phyloP scores from a whole-genome alignment of 2,113 vertebrate species.

The Mesitornis unicolor region DNA sequence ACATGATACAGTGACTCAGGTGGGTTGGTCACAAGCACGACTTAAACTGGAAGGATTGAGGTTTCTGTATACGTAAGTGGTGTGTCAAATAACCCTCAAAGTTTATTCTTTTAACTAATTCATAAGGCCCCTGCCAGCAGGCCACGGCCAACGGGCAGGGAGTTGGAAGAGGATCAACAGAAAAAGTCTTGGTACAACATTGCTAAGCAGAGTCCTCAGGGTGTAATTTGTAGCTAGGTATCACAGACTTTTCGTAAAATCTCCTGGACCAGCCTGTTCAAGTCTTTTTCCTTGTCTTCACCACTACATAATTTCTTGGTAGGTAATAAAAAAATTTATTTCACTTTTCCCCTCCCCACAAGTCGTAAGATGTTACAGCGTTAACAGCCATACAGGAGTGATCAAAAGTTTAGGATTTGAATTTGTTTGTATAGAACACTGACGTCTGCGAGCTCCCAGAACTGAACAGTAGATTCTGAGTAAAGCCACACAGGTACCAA shows the following conservation, averaged over 20 bases:
- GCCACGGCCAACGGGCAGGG: not conserved
- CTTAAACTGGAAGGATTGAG: not conserved
- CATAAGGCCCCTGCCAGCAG: not conserved
- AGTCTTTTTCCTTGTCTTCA: not conserved
- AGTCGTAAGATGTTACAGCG: fast-evolving
- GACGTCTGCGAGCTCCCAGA: not conserved
- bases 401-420: not conserved
- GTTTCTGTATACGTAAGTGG: not conserved
- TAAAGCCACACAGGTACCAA: not conserved
- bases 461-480: not conserved
- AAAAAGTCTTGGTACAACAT: fast-evolving
- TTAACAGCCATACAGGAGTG: not conserved
- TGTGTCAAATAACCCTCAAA: fast-evolving
- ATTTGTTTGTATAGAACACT: not conserved
- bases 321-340: not conserved
- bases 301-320: too few species aligned
- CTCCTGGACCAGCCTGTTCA: not conserved
- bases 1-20: not conserved
- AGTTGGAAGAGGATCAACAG: not conserved
- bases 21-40: not conserved
- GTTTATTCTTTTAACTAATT: not conserved
- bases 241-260: not conserved
- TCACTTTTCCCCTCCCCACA: not conserved
- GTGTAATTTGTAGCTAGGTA: not conserved
- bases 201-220: not conserved